A percentile compares a stretch with the other conserved stretches of the same genome.
Evolutionary conservation across 2,797 vertebrate genomes (phyloP).

Genomic region (Sebastolobus alascanus): DNA sequence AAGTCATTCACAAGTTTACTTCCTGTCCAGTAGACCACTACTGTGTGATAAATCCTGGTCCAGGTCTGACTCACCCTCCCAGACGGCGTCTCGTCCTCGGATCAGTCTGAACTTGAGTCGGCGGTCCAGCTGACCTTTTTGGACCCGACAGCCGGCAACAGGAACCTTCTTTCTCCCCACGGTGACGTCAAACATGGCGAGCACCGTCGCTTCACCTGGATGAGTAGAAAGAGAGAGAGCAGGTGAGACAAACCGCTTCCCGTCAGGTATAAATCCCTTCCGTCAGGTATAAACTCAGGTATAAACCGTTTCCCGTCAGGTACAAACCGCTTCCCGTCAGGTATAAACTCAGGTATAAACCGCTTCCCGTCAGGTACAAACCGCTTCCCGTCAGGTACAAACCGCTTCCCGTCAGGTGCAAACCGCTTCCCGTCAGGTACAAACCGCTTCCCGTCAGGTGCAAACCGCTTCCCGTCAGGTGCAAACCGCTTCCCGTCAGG

Average conservation of each 20-base stretch:
- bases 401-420: too few species aligned
- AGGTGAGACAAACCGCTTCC: background rate
- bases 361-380: too few species aligned
- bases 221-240: background rate
- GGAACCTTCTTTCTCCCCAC: constrained; percentile 91
- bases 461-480: too few species aligned
- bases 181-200: constrained; percentile 89
- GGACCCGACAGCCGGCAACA: constrained; percentile 94
- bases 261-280: background rate
- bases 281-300: too few species aligned
- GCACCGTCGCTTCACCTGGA: constrained; percentile 90
- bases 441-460: too few species aligned
- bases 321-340: too few species aligned
- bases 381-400: too few species aligned
- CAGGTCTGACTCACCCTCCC: constrained; percentile 88
- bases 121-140: constrained; percentile 91
- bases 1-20: too few species aligned
- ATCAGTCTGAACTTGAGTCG: constrained; percentile 88
- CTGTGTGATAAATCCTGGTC: background rate
- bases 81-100: constrained; percentile 84
- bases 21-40: background rate
- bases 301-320: too few species aligned
- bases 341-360: too few species aligned
- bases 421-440: too few species aligned
- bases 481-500: too few species aligned